These are phyloP conservation scores for Ellobius talpinus DNA, from an alignment of 2,113 vertebrate species.

Conservation along the genomic window DNA sequence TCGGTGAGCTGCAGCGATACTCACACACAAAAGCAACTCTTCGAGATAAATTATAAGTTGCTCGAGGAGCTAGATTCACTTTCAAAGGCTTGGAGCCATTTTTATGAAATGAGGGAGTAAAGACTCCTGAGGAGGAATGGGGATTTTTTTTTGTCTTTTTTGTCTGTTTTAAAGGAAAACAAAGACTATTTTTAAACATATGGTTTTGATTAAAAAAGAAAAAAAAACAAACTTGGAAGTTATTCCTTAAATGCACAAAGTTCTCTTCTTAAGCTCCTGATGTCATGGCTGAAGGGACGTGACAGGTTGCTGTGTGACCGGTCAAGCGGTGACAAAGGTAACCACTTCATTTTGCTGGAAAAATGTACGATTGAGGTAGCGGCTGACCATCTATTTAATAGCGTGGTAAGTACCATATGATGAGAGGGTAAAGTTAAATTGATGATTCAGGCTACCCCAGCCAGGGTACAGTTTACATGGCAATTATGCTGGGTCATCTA, in stretches of 20 bases:
- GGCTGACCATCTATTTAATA: conserved; percentile 79
- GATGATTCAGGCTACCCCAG: conserved; percentile 76
- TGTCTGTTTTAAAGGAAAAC: background rate
- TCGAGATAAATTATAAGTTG: conserved; percentile 62
- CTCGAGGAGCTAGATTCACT: conserved; percentile 52
- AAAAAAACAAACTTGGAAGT: background rate
- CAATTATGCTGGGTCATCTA: conserved; percentile 74
- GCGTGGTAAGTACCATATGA: conserved; percentile 68
- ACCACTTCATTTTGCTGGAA: conserved; percentile 62
- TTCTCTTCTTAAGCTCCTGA: conserved; percentile 55
- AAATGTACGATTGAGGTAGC: conserved; percentile 65
- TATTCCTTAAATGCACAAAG: conserved; percentile 31
- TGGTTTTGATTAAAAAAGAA: background rate
- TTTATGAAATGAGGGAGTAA: conserved; percentile 52
- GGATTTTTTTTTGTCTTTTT: background rate
- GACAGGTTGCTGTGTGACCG: conserved; percentile 46
- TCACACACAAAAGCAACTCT: background rate
- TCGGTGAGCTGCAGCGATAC: conserved; percentile 34
- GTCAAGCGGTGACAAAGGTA: conserved; percentile 59
- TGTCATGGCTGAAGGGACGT: conserved; percentile 3
- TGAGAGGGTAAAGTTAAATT: conserved; percentile 79
- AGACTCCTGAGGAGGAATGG: conserved; percentile 24
- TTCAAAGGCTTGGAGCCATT: conserved; percentile 58
- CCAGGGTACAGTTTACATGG: conserved; percentile 65
- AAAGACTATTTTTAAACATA: conserved; percentile 24